A percentile compares a stretch with the other conserved stretches of the same genome.
phyloP scores from a whole-genome alignment of 2,888 invertebrate genomes.

The Nephrotoma appendiculata region DNA sequence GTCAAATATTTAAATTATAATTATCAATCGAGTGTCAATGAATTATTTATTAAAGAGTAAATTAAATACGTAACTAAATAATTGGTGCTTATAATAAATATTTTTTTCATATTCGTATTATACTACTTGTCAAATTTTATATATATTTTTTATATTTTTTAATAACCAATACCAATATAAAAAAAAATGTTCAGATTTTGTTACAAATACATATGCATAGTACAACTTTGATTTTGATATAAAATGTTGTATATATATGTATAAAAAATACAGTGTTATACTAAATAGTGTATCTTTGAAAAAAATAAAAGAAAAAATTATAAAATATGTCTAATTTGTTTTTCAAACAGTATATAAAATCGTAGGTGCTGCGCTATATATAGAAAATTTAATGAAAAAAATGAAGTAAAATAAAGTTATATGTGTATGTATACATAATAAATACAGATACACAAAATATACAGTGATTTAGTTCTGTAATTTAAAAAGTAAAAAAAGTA shows the following conservation, averaged over 20 bases:
- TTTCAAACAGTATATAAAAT: not conserved
- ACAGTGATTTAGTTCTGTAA: not conserved
- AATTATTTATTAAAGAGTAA: not conserved
- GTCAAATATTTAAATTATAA: not conserved
- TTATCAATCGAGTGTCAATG: not conserved
- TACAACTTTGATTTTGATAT: not conserved
- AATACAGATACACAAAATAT: not conserved
- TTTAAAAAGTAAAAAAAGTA: not conserved
- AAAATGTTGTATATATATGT: not conserved
- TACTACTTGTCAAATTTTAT: not conserved
- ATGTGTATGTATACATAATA: not conserved
- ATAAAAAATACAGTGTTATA: not conserved
- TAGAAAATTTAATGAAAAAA: not conserved
- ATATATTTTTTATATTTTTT: not conserved
- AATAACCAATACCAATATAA: not conserved
- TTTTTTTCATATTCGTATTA: not conserved
- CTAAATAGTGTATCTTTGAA: not conserved
- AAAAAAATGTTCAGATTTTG: not conserved
- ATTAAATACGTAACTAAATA: not conserved
- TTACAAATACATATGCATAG: not conserved
- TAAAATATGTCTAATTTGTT: not conserved
- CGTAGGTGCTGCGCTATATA: not conserved
- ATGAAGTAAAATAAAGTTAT: not conserved
- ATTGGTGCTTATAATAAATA: not conserved
- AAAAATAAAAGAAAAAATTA: no score